Base-by-base conservation (phyloP, 2,797 vertebrate species). In the Rhinichthys osculus region DNA sequence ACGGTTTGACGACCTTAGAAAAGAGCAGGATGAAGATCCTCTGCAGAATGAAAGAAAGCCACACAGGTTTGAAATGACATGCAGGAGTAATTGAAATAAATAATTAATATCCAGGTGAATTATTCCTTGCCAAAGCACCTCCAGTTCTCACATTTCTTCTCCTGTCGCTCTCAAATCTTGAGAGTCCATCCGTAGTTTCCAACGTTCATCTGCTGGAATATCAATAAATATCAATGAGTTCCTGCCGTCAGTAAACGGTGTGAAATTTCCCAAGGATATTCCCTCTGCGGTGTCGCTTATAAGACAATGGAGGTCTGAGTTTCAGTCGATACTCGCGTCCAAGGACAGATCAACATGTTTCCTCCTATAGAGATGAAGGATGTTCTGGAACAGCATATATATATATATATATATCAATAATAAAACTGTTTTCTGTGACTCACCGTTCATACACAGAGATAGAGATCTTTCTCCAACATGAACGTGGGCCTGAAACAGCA, bases 151-250 rank as follows among this genome's bases (percentile, higher is more conserved):
- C 30, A 38, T 73, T 73, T 73, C 71, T 35, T 2, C 50, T 23
- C 71, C 9, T 21, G 7, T 38, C 8, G 17, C 40, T 38, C 33
- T 77, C 10, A 40, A 4, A n/a, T 77, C 74, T 19, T 38, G 3
- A 77, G 50, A 23, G 57, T 73, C n/a, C 70, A 9, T 73, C 42
- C 8, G 42, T 44, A 3, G 4, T 76, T 30, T 52, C 50, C 13
- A 38, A 50, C 69, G 81, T 77, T 79, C 70, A 78, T 76, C 66
- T 77, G 50, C 81, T 50, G 40, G 69, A 85, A 83, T 86, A 88
- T 87, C 85, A 87, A 69, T 57, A 59, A 40, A 77, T 16, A 57
- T 90, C 88, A 87, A 72, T 67, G 52, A 83, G 64, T 27, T 16
- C 70, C 81, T 86, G 81, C 35, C 64, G 57, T 88, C 70, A 33